These are phyloP conservation scores for Steinernema hermaphroditum DNA, from an alignment of 2,888 invertebrate genomes.

Conservation along the genomic window DNA sequence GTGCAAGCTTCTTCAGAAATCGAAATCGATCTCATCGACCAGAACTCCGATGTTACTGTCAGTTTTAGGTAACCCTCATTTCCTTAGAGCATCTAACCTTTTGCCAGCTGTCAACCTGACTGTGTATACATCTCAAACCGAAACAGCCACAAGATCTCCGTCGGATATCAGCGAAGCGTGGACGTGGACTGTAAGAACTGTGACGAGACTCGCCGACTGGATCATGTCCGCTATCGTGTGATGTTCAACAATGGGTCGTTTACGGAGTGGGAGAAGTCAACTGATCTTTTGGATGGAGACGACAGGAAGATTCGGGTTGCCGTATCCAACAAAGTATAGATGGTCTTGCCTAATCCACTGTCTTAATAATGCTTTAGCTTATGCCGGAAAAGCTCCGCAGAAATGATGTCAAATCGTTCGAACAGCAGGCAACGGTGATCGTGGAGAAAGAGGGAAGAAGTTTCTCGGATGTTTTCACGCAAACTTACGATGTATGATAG, in stretches of 20 bases:
- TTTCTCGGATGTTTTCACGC: neutral
- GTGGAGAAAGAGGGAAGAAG: neutral
- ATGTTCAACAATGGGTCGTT: neutral
- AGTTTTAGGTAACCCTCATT: neutral
- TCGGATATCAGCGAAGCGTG: neutral
- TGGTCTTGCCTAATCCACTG: neutral
- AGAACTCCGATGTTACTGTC: neutral
- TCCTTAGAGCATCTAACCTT: neutral
- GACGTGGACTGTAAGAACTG: slow-evolving; percentile 1
- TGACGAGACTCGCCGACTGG: neutral
- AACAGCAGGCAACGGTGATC: neutral
- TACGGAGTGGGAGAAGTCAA: neutral
- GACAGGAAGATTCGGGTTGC: neutral
- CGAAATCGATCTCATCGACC: neutral
- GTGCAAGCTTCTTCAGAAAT: neutral
- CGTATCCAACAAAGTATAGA: neutral
- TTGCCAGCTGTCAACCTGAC: neutral
- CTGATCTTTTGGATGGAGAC: neutral
- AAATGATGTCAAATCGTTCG: neutral
- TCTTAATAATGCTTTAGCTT: neutral
- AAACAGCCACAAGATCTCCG: neutral
- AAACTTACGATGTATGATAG: neutral
- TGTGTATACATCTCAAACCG: neutral
- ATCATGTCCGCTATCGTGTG: neutral
- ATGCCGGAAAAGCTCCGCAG: neutral